Conservation (phyloP, 1,140 invertebrate species). For the Pinna nobilis region DNA sequence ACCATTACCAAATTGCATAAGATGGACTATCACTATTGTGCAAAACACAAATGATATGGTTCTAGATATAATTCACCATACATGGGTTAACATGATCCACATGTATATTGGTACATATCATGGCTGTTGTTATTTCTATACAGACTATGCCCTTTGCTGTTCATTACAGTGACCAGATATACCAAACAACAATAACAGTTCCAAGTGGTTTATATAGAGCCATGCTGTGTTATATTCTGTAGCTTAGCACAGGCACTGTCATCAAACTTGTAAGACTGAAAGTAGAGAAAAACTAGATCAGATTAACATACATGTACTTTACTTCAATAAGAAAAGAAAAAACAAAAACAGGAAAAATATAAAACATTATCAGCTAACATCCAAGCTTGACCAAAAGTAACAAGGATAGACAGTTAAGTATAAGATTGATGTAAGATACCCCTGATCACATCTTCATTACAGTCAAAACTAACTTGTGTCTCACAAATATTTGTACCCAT, state of each 20-base stretch:
- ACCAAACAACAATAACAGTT: neutral
- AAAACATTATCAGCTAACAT: neutral
- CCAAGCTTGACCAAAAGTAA: neutral
- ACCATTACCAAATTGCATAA: too few relatives aligned
- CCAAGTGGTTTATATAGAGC: constrained; percentile 63
- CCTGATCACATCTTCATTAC: too few relatives aligned
- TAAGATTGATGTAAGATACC: neutral
- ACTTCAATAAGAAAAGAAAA: neutral
- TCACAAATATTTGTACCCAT: too few relatives aligned
- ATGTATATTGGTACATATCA: too few relatives aligned
- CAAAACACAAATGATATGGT: too few relatives aligned
- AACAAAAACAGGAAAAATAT: neutral
- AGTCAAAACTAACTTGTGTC: too few relatives aligned
- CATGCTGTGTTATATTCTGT: constrained; percentile 69
- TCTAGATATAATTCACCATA: too few relatives aligned
- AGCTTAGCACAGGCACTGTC: constrained; percentile 67
- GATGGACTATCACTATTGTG: too few relatives aligned
- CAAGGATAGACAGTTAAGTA: too few relatives aligned
- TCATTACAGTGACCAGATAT: neutral
- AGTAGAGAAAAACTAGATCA: constrained; percentile 34
- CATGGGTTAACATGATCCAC: too few relatives aligned
- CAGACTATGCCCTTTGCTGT: too few relatives aligned
- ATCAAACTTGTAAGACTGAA: constrained; percentile 70
- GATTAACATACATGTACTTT: neutral
- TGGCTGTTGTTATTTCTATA: too few relatives aligned